Base-by-base conservation (phyloP, 2,888 invertebrate species). In the Synanthedon myopaeformis region DNA sequence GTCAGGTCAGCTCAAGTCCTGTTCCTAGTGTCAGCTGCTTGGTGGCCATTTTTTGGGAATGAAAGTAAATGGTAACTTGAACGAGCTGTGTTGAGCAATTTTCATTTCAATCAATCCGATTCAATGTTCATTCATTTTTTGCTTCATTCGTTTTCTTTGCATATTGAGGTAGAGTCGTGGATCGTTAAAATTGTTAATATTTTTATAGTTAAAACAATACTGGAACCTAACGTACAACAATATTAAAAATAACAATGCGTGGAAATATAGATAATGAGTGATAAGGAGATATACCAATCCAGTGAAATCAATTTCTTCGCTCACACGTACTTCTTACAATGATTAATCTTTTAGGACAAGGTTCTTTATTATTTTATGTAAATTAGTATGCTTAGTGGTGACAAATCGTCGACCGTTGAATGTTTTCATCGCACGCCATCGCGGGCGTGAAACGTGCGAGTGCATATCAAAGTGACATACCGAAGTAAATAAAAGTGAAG, bases 271-370 rank as follows among this genome's bases (percentile, higher is more conserved):
- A 41, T 41, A 55, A 55, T 14, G 53, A 57, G 53, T 53, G 42
- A 35, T 52, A 57, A 69, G 70, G 66, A 76, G 67, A 71, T 76
- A 76, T 35, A 35, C 6, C 35, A 76, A 73, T 67, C 59, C 59
- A 66, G 66, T 74, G 69, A 79, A 77, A 79, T 79, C 73, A 75
- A 70, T 77, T 77, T 76, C 68, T 72, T 68, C 82, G 81, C 74
- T 74, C 82, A 35, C 35, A 80, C 81, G 82, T 86, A 79, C 76
- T 79, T 82, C 79, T 72, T 79, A 74, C 65, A 72, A 75, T 80
- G 77, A 82, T 81, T 76, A 79, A 79, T 81, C 70, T 80, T 78
- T 77, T 78, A 71, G 74, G 73, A 75, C 82, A 84, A 85, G 82
- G 83, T 77, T 81, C 76, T 76, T 70, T 64, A 67, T 65, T 78